Evolutionary conservation across 2,113 vertebrate genomes (phyloP).

Genomic region (Elaphurus davidianus): DNA sequence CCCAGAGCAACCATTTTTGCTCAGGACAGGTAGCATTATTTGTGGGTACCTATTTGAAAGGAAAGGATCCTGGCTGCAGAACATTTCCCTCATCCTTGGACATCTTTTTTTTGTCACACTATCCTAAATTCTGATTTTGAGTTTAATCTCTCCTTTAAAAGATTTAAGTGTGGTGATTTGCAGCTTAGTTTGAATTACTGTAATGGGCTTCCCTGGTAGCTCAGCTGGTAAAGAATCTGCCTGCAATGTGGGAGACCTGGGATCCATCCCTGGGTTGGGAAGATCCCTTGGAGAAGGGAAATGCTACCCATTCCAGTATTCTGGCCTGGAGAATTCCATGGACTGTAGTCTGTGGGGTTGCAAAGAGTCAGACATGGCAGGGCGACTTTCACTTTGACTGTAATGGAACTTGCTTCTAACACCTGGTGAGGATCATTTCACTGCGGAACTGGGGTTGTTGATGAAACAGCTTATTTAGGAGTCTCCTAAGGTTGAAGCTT

Average conservation of each 20-base stretch:
- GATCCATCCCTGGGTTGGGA: neutral
- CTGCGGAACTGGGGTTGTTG: neutral
- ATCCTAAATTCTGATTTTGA: neutral
- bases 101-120: neutral
- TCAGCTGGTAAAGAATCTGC: neutral
- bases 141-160: constrained; percentile 4
- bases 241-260: neutral
- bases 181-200: constrained; percentile 8
- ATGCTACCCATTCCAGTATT: neutral
- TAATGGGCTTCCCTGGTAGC: neutral
- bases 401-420: neutral
- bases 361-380: neutral
- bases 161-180: neutral
- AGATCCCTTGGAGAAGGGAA: neutral
- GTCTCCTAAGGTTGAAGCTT: neutral
- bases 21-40: neutral
- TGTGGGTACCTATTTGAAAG: neutral
- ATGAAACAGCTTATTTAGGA: neutral
- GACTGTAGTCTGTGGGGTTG: neutral
- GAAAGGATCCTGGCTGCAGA: neutral
- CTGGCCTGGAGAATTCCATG: neutral
- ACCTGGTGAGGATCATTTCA: neutral
- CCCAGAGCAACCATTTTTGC: neutral
- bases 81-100: neutral
- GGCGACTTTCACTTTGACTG: neutral